Conservation (phyloP, 2,888 invertebrate species). For the Hypomecis punctinalis region DNA sequence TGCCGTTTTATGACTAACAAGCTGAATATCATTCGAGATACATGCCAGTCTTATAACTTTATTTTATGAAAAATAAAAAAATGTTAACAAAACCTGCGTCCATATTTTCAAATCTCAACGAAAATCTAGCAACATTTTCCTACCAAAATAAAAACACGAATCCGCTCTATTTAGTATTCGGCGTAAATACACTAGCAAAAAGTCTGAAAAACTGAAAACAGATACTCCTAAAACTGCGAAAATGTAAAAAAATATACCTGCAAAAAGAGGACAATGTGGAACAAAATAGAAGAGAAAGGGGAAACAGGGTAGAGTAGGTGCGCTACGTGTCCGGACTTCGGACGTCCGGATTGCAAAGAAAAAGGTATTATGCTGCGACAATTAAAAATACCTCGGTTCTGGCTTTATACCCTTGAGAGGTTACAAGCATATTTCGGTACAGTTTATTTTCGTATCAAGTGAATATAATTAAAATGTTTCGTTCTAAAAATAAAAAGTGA, state of each 20-base stretch:
- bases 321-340: constrained; percentile 27
- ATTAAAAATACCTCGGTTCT: constrained; percentile 32
- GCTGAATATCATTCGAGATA: too few relatives aligned
- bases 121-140: background rate
- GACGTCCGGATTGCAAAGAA: constrained; percentile 28
- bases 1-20: too few relatives aligned
- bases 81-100: too few relatives aligned
- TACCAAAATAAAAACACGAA: constrained; percentile 6
- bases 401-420: background rate
- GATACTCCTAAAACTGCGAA: constrained; percentile 31
- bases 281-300: constrained; percentile 34
- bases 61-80: too few relatives aligned
- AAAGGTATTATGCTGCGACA: constrained; percentile 30
- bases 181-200: constrained; percentile 22
- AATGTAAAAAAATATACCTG: constrained; percentile 32
- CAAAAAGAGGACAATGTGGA: constrained; percentile 25
- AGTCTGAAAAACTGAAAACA: constrained; percentile 31
- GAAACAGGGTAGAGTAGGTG: constrained; percentile 26
- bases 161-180: constrained; percentile 29
- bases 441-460: constrained; percentile 6
- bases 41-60: too few relatives aligned
- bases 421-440: constrained; percentile 9
- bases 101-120: too few relatives aligned
- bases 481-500: too few relatives aligned
- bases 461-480: background rate